Base-by-base conservation (phyloP, 2,888 invertebrate genomes). In the Dolichomitus sp. region DNA sequence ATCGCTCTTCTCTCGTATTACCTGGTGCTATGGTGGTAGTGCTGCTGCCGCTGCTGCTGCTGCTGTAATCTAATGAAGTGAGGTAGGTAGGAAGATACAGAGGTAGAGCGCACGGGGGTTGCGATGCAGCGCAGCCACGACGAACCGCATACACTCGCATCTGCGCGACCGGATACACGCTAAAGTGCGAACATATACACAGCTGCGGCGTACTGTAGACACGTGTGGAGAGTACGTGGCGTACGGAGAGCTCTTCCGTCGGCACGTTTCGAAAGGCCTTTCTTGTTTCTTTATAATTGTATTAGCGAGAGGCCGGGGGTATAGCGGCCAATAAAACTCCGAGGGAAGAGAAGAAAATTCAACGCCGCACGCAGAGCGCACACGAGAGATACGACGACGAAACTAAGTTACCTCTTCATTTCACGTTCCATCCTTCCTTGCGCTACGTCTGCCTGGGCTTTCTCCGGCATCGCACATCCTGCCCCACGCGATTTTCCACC, bases 321-420 rank as follows among this genome's bases (percentile, higher is more conserved):
- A 7, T 19, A 19, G 54, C 66, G 70, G 77, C 76, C 75, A 80
- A 80, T 80, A 80, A 84, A 85, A 84, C 80, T 85, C 74, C 37
- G 76, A 57, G 81, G 59, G 78, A 77, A 68, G 68, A 66, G 69
- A 70, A 50, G 54, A 82, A 74, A 81, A 74, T 80, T 75, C 81
- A 66, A 66, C 70, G 42, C 69, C 23, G 78, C 74, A 50, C 70
- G 66, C 77, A 37, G 77, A 63, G 77, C 69, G 69, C 69, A 50
- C 65, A 75, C 74, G 66, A 66, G 75, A 69, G 66, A 76, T 72
- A 79, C 79, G 74, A 33, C 78, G 48, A 80, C 75, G 83, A 83
- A 85, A 83, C 80, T 73, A 65, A 84, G 85, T 83, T 84, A 85
- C 74, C 79, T 80, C 79, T 84, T 85, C 81, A 81, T 77, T 81